Evolutionary conservation across 2,888 invertebrate species (phyloP).

Genomic region (Meliscaeva auricollis): DNA sequence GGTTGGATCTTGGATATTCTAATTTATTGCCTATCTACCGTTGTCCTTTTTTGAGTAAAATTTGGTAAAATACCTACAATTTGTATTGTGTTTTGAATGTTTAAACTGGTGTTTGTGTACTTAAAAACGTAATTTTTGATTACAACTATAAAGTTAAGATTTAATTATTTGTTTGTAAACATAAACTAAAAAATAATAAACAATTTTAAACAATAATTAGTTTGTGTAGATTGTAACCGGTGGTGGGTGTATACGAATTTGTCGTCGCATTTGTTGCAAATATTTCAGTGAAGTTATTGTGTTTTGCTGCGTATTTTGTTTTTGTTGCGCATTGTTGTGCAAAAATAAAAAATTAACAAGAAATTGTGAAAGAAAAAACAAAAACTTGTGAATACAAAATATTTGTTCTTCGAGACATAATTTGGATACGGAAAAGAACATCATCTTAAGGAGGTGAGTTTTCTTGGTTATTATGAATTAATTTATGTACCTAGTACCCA

Average conservation of each 20-base stretch:
- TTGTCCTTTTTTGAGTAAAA: conserved; percentile 7
- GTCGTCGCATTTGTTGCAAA: neutral
- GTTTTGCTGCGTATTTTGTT: neutral
- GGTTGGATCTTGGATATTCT: neutral
- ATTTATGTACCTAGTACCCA: neutral
- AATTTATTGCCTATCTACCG: neutral
- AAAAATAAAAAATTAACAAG: neutral
- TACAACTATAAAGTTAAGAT: no score
- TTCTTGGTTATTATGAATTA: neutral
- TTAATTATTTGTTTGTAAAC: conserved; percentile 18
- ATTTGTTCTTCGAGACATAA: conserved; percentile 11
- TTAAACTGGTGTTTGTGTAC: neutral
- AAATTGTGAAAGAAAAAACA: neutral
- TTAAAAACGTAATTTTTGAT: neutral
- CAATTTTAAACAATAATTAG: conserved; percentile 30
- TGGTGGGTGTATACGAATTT: no score
- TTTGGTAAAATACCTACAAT: no score
- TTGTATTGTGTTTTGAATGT: neutral
- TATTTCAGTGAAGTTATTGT: neutral
- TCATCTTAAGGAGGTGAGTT: conserved; percentile 8
- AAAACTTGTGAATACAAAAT: conserved; percentile 2
- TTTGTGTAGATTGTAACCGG: conserved; percentile 13
- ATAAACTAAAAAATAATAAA: conserved; percentile 25
- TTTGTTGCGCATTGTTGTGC: neutral
- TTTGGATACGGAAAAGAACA: conserved; percentile 26